Evolutionary conservation across 2,113 vertebrate species (phyloP), one percentile per base, ranked within the genome.

Genomic region (Passer montanus): DNA sequence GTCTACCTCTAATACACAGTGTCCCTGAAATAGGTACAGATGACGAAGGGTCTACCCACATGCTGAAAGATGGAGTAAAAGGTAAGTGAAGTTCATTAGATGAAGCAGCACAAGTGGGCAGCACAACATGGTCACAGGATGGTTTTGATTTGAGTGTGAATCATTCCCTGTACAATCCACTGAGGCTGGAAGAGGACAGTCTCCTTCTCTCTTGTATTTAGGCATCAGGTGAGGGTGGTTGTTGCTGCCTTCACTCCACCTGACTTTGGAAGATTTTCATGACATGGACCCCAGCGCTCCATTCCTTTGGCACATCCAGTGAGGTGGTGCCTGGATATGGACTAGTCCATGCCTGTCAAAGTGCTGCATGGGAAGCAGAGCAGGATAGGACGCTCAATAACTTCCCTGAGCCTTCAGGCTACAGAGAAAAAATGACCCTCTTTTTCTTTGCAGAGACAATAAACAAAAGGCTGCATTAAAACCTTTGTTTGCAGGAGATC

Each of bases 391-490:
- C 31, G 33, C 21, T 87, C 9, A 8, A 21, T 55, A 89, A 77
- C 68, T 90, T 92, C 84, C 52, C 63, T 0, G 4, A 93, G 80
- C 80, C 89, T 93, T 59, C 69, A 81, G 95, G 93, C 90, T 94
- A n/a, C 31, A 50, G 31, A 77, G 52, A 30, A 85, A 70, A 94
- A 81, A 66, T 89, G 69, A 88, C 58, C 63, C 18, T 11, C 11
- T 79, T 76, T 77, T 68, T 44, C 70, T 72, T 58, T 87, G 21
- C 66, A 75, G 53, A 90, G 33, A 95, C 80, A 90, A 90, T 82
- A 93, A 90, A 96, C 90, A 94, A 91, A 95, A 62, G 60, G 49
- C 41, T 69, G 19, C 31, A 87, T 93, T 96, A 94, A 95, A 95
- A 84, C 46, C 31, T 84, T 73, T 93, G 60, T 89, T 92, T 91